Evolutionary conservation across 2,797 vertebrate genomes (phyloP), one percentile per base, ranked within the genome.

Genomic region (Melanotaenia parkinsoni): DNA sequence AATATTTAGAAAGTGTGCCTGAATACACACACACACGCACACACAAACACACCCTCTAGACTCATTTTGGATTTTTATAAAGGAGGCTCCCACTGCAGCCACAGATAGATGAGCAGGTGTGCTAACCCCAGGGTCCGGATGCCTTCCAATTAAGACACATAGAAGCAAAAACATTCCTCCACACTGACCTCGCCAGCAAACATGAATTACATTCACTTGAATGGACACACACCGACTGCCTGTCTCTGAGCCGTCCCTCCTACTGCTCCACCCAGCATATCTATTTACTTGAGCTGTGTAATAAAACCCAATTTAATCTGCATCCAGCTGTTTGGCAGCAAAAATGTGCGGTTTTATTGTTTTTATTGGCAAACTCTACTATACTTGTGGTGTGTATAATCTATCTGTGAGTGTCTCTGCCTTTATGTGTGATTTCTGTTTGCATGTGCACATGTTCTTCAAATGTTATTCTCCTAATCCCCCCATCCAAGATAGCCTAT

Each of bases 111-210:
- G 91, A 94, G 93, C 94, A 95, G 93, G 92, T 94, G 94, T 88
- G 88, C 87, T 84, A 89, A 92, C 93, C 91, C 91, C 86, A 59
- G 94, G 90, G 89, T 90, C 86, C 89, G 76, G 86, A 93, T 91
- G 79, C 85, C 79, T 85, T 94, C 94, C 94, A 94, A 94, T 94
- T 94, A 94, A 94, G 92, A 93, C 91, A 94, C 92, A 91, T 90
- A 93, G 88, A 93, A 84, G 76, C 77, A 77, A 83, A 83, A 81
- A 83, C 86, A 89, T 89, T 90, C 88, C 89, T 89, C 68, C 84
- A 89, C 83, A 86, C 88, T 84, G 90, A 89, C 87, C 85, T 71
- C 76, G 63, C 88, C 80, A 67, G 82, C 85, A 76, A 86, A 87
- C 86, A 76, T 77, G 73, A 85, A 79, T 86, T 88, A 77, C 76